A percentile compares a stretch with the other conserved stretches of the same genome.
Conservation (phyloP, 2,797 vertebrate genomes). For the Chanos chanos region DNA sequence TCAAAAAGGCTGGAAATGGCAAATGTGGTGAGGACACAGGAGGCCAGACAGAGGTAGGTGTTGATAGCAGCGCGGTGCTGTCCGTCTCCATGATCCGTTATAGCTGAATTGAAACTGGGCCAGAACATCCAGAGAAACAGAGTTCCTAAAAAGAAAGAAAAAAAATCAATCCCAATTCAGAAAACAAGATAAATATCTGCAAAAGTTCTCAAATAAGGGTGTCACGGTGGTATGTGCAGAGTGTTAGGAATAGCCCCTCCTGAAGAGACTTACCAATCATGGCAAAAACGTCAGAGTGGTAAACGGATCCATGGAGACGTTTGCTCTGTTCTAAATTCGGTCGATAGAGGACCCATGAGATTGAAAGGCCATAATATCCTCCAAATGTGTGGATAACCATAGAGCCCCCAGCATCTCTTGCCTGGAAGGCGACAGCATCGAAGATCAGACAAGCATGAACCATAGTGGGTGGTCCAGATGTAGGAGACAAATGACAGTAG, state of each 20-base stretch:
- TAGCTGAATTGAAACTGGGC: conserved; percentile 97
- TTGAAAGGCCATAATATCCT: conserved; percentile 89
- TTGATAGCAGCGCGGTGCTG: conserved; percentile 94
- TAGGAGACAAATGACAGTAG: no score
- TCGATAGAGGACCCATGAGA: conserved; percentile 88
- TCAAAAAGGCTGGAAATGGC: conserved; percentile 86
- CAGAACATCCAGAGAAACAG: conserved; percentile 98
- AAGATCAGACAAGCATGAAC: no score
- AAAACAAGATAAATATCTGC: background rate
- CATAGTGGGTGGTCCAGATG: no score
- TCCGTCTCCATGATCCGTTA: conserved; percentile 83
- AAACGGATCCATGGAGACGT: conserved; percentile 77
- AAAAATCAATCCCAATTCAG: no score
- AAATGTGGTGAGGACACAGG: conserved; percentile 85
- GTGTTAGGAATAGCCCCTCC: background rate
- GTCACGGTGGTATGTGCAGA: background rate
- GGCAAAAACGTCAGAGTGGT: conserved; percentile 89
- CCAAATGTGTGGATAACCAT: conserved; percentile 97
- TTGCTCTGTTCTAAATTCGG: conserved; percentile 82
- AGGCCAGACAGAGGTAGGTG: conserved; percentile 88
- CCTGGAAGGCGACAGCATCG: no score
- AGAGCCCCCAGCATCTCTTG: conserved; percentile 91
- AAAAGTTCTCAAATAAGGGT: background rate
- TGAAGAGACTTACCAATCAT: conserved; percentile 84
- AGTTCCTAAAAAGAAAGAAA: conserved; percentile 72